A percentile compares a stretch with the other conserved stretches of the same genome.
These are phyloP conservation scores for Gibbula magus DNA, from an alignment of 2,888 invertebrate genomes.

Conservation along the genomic window DNA sequence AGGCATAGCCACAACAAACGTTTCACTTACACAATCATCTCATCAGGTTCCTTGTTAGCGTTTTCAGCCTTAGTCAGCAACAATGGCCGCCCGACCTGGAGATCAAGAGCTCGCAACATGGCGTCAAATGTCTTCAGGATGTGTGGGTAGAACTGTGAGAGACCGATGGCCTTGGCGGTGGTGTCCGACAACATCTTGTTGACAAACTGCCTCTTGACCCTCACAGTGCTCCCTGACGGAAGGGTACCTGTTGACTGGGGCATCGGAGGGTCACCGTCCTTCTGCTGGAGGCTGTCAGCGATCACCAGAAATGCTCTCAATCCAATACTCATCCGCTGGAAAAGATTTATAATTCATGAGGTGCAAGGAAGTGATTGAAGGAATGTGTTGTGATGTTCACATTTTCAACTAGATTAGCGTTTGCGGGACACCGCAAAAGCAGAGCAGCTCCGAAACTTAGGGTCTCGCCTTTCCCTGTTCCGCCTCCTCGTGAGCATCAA, in stretches of 20 bases:
- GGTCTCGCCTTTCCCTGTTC: too few relatives aligned
- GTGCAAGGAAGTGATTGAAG: not conserved
- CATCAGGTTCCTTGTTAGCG: constrained; percentile 85
- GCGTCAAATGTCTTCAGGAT: constrained; percentile 96
- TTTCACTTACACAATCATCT: constrained; percentile 73
- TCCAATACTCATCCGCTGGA: constrained; percentile 95
- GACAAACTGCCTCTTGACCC: constrained; percentile 95
- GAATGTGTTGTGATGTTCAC: not conserved
- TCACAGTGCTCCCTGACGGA: constrained; percentile 92
- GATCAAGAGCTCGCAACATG: constrained; percentile 93
- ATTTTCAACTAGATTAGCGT: not conserved
- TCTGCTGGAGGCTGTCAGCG: constrained; percentile 98
- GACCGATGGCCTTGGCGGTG: constrained; percentile 95
- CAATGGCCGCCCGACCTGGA: constrained; percentile 96
- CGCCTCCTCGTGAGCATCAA: too few relatives aligned
- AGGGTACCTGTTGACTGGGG: constrained; percentile 94
- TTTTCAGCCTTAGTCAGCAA: constrained; percentile 98
- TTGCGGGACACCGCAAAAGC: too few relatives aligned
- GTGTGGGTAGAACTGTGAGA: constrained; percentile 96
- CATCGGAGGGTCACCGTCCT: constrained; percentile 99
- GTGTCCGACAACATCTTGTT: constrained; percentile 91
- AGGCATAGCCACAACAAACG: too few relatives aligned
- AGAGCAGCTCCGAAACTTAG: too few relatives aligned
- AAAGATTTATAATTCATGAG: too few relatives aligned
- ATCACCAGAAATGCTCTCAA: constrained; percentile 97